Evolutionary conservation across 2,888 invertebrate genomes (phyloP).

Genomic region (Magallana nippona): DNA sequence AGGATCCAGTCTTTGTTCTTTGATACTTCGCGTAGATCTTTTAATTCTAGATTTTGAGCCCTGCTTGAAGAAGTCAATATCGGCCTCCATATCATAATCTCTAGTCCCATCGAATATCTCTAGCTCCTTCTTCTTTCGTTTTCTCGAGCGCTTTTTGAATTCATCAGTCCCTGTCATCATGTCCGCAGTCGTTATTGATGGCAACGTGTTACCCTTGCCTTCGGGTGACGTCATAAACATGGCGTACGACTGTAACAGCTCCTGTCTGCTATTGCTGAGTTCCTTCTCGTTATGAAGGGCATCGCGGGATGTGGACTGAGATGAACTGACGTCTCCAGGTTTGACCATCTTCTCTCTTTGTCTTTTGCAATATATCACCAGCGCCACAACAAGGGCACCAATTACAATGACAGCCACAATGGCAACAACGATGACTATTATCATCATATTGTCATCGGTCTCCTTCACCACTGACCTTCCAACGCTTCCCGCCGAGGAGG

Average conservation of each 20-base stretch:
- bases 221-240: constrained; percentile 25
- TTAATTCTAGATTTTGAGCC: constrained; percentile 64
- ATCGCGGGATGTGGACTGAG: constrained; percentile 1
- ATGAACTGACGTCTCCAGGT: constrained; percentile 33
- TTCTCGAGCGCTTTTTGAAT: constrained; percentile 59
- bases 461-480: not conserved
- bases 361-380: constrained; percentile 42
- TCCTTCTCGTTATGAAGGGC: constrained; percentile 12
- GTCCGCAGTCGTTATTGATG: constrained; percentile 38
- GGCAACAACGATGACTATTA: constrained; percentile 30
- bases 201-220: constrained; percentile 38
- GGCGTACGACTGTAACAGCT: constrained; percentile 24
- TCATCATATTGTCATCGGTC: not conserved
- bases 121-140: constrained; percentile 60
- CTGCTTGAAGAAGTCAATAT: constrained; percentile 62
- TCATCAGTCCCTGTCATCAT: constrained; percentile 58
- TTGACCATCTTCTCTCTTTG: constrained; percentile 28
- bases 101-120: constrained; percentile 68
- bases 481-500: not conserved
- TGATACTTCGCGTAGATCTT: constrained; percentile 60
- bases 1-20: constrained; percentile 58
- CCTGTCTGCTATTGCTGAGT: constrained; percentile 39
- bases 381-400: constrained; percentile 1
- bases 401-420: constrained; percentile 35
- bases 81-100: constrained; percentile 64